Percentiles rank a stretch among this genome's conserved stretches.
Conservation (phyloP, 2,888 invertebrate species). For the Pimpla rufipes region DNA sequence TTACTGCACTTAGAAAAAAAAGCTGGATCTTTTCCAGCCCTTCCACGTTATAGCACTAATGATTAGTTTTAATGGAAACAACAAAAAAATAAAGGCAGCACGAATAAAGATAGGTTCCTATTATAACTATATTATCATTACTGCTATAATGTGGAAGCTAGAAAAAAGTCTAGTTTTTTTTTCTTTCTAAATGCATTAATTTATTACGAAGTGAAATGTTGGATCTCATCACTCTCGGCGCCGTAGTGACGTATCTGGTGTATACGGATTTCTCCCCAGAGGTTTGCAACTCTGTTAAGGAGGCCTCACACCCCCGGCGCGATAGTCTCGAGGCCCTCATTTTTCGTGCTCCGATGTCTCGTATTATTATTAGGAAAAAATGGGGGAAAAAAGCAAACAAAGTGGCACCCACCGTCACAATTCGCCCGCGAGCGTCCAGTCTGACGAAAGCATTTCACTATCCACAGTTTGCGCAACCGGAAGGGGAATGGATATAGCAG, state of each 20-base stretch:
- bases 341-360: neutral
- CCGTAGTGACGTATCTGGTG: neutral
- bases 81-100: too few species aligned
- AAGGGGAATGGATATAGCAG: slow-evolving; percentile 43
- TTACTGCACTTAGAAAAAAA: neutral
- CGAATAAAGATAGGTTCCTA: too few species aligned
- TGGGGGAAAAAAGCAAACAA: neutral
- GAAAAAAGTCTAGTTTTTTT: neutral
- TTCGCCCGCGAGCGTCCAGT: neutral
- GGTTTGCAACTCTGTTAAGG: neutral
- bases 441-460: slow-evolving; percentile 18
- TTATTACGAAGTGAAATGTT: neutral
- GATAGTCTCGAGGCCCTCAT: neutral
- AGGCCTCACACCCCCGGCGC: neutral
- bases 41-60: too few species aligned
- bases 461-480: slow-evolving; percentile 43
- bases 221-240: neutral
- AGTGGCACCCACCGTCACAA: neutral
- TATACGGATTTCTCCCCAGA: neutral
- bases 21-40: neutral
- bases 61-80: too few species aligned
- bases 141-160: neutral
- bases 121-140: neutral
- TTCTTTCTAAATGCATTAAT: neutral
- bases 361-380: slow-evolving; percentile 15